These are phyloP conservation scores for Echiichthys vipera DNA, from an alignment of 2,797 vertebrate genomes.

Conservation along the genomic window DNA sequence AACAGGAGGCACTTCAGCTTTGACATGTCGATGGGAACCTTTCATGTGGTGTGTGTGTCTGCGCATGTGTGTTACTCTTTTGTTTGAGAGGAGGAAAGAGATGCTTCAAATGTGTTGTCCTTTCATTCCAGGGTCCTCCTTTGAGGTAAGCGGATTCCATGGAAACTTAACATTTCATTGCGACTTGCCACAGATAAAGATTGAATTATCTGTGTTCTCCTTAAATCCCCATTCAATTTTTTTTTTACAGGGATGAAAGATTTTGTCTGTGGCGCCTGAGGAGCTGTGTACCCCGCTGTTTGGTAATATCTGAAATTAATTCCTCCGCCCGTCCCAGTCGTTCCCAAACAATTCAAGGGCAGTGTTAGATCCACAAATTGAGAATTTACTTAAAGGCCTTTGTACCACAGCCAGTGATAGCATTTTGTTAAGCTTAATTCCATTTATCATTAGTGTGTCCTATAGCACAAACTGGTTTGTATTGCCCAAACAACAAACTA, in stretches of 20 bases:
- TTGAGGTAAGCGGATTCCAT: slow-evolving; percentile 63
- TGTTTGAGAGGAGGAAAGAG: slow-evolving; percentile 39
- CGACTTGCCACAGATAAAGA: slow-evolving; percentile 69
- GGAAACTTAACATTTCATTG: slow-evolving; percentile 72
- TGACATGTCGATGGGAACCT: slow-evolving; percentile 74
- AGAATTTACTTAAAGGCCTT: slow-evolving; percentile 69
- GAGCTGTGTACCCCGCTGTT: slow-evolving; percentile 73
- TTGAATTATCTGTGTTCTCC: slow-evolving; percentile 79
- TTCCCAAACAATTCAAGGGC: slow-evolving; percentile 81
- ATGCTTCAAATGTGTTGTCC: slow-evolving; percentile 66
- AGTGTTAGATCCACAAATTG: slow-evolving; percentile 69
- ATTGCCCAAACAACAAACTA: slow-evolving; percentile 52
- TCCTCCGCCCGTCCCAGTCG: slow-evolving; percentile 72
- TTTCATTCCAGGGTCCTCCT: slow-evolving; percentile 60
- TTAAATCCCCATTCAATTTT: slow-evolving; percentile 78
- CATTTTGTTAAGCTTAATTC: slow-evolving; percentile 66
- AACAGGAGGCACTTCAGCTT: slow-evolving; percentile 60
- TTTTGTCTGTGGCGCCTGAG: slow-evolving; percentile 65
- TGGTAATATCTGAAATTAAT: slow-evolving; percentile 83
- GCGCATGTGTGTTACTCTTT: slow-evolving; percentile 24
- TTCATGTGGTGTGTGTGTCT: slow-evolving; percentile 42
- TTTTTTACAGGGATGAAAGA: slow-evolving; percentile 68
- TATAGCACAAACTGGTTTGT: slow-evolving; percentile 47
- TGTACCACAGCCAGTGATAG: slow-evolving; percentile 50
- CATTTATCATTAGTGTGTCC: slow-evolving; percentile 65